phyloP scores from a whole-genome alignment of 2,797 vertebrate genomes.

The Amazona finschi region DNA sequence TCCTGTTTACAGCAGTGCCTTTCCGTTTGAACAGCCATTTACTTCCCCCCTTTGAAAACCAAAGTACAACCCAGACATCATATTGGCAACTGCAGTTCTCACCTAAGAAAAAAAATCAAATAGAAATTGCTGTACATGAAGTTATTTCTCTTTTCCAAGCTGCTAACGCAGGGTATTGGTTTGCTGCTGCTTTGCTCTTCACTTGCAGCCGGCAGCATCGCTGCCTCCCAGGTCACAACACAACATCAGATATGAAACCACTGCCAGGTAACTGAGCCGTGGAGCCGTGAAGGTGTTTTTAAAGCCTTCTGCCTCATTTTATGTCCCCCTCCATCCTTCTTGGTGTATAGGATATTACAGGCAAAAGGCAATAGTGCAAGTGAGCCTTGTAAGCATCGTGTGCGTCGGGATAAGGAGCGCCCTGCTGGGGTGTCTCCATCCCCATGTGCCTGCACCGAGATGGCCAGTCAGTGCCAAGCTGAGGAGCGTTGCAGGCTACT shows the following conservation, averaged over 20 bases:
- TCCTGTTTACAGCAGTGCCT: conserved; percentile 56
- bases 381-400: background rate
- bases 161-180: conserved; percentile 1
- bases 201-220: background rate
- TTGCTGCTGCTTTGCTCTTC: conserved; percentile 13
- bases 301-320: background rate
- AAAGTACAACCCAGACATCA: conserved; percentile 50
- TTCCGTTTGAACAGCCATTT: conserved; percentile 46
- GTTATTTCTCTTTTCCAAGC: conserved; percentile 27
- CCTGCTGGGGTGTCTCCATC: background rate
- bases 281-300: background rate
- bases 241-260: background rate
- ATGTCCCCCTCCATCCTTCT: background rate
- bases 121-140: conserved; percentile 52
- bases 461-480: background rate
- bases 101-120: background rate
- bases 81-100: conserved; percentile 49
- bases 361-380: conserved; percentile 51
- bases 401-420: background rate
- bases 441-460: background rate
- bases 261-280: background rate
- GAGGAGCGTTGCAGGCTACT: background rate
- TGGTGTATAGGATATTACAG: background rate
- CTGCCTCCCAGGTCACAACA: background rate
- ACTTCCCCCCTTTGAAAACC: conserved; percentile 21